These are phyloP conservation scores for Myotis pilosus DNA, from an alignment of 2,797 vertebrate genomes.

Conservation along the genomic window DNA sequence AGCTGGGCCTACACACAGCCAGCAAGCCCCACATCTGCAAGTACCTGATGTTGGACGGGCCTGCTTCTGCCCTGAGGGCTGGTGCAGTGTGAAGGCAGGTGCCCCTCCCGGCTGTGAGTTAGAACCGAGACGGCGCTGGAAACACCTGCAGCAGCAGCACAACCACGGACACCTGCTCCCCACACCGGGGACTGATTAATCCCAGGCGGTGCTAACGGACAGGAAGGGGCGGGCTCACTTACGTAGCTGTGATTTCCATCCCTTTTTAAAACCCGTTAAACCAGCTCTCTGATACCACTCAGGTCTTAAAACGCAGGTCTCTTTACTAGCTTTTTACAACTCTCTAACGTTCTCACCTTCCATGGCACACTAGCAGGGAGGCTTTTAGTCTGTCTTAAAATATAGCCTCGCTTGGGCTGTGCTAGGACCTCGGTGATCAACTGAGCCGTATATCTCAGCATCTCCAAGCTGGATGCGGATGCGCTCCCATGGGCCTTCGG, in stretches of 20 bases:
- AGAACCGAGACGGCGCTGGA: neutral
- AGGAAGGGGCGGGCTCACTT: neutral
- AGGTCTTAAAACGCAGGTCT: neutral
- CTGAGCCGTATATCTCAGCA: neutral
- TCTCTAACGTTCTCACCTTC: neutral
- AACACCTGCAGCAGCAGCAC: neutral
- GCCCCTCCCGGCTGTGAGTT: neutral
- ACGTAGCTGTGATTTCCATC: neutral
- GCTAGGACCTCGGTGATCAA: neutral
- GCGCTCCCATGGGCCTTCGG: neutral
- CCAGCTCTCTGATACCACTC: neutral
- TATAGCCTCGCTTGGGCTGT: neutral
- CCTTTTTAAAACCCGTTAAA: neutral
- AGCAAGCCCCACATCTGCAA: neutral
- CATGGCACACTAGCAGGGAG: neutral
- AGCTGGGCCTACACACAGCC: neutral
- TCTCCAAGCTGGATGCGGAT: neutral
- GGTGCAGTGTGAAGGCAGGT: neutral
- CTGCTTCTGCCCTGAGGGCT: neutral
- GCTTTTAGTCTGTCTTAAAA: conserved; percentile 22
- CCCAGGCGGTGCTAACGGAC: neutral
- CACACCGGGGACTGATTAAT: neutral
- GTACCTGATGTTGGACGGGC: neutral
- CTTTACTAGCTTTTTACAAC: conserved; percentile 1
- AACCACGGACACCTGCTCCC: neutral